Evolutionary conservation across 1,140 invertebrate genomes (phyloP).

Genomic region (Pristionchus pacificus): DNA sequence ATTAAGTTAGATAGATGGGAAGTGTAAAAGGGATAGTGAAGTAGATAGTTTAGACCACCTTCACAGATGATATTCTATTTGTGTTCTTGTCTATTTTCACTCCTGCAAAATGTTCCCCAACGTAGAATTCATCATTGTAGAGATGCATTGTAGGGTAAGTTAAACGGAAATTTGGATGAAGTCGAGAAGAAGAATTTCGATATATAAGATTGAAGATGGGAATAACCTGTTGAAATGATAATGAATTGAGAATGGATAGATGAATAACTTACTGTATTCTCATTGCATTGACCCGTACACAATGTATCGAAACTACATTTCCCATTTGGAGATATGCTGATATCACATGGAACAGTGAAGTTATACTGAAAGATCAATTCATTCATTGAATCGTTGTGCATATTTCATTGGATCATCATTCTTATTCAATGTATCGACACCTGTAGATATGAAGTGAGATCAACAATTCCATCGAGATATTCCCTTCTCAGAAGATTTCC

Average conservation of each 20-base stretch:
- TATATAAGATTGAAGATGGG: slow-evolving; percentile 40
- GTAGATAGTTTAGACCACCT: neutral
- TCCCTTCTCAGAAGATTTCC: slow-evolving; percentile 32
- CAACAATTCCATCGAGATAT: slow-evolving; percentile 33
- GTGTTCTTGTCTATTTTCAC: slow-evolving; percentile 33
- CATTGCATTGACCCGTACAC: slow-evolving; percentile 37
- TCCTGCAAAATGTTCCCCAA: slow-evolving; percentile 38
- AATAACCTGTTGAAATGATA: slow-evolving; percentile 22
- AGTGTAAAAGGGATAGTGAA: neutral
- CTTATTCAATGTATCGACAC: too few species aligned
- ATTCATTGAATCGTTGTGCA: neutral
- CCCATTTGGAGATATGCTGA: neutral
- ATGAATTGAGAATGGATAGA: slow-evolving; percentile 2
- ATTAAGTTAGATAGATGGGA: neutral
- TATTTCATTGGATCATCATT: too few species aligned
- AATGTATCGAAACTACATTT: slow-evolving; percentile 33
- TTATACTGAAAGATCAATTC: slow-evolving; percentile 17
- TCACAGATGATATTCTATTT: slow-evolving; percentile 1
- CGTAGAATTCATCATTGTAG: slow-evolving; percentile 41
- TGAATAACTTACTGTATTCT: slow-evolving; percentile 29
- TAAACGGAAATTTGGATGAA: slow-evolving; percentile 40
- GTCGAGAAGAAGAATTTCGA: slow-evolving; percentile 27
- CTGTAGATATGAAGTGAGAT: slow-evolving; percentile 28
- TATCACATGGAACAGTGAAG: slow-evolving; percentile 33
- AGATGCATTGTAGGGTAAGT: slow-evolving; percentile 41